These are phyloP conservation scores for Apamea monoglypha DNA, from an alignment of 2,888 invertebrate species.

Conservation along the genomic window DNA sequence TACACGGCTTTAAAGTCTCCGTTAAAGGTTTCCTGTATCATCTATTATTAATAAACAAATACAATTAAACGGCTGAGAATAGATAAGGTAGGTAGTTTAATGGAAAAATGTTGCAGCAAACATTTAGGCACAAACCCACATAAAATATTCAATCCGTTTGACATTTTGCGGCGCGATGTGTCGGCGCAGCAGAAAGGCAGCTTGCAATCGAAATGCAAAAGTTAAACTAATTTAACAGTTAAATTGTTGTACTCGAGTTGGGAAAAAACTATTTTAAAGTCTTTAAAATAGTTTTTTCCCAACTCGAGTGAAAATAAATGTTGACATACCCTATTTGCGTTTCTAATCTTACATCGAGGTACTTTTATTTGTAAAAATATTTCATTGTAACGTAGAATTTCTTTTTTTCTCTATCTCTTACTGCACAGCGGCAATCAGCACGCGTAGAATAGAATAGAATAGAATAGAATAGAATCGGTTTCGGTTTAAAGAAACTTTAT, in stretches of 20 bases:
- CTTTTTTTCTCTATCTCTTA: background rate
- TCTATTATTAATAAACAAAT: background rate
- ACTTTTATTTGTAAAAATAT: slow-evolving; percentile 16
- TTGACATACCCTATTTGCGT: slow-evolving; percentile 63
- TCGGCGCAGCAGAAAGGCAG: slow-evolving; percentile 56
- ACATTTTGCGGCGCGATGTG: slow-evolving; percentile 46
- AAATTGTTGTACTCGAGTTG: too few relatives aligned
- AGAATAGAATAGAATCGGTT: too few relatives aligned
- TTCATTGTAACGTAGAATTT: background rate
- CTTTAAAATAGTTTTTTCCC: slow-evolving; percentile 83
- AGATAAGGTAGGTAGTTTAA: background rate
- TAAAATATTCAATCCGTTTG: slow-evolving; percentile 49
- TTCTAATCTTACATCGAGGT: slow-evolving; percentile 33
- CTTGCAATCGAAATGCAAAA: slow-evolving; percentile 76
- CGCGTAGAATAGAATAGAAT: too few relatives aligned
- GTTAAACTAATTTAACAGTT: slow-evolving; percentile 85
- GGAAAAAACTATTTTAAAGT: too few relatives aligned
- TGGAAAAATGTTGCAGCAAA: background rate
- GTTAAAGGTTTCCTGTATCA: background rate
- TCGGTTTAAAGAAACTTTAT: too few relatives aligned
- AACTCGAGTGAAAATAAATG: slow-evolving; percentile 66
- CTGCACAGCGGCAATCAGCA: background rate
- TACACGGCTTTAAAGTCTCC: background rate
- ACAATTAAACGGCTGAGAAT: background rate
- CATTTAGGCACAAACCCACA: slow-evolving; percentile 11